Percentiles rank a stretch among this genome's conserved stretches.
These are phyloP conservation scores for Isurus oxyrinchus DNA, from an alignment of 2,113 vertebrate genomes.

Conservation along the genomic window DNA sequence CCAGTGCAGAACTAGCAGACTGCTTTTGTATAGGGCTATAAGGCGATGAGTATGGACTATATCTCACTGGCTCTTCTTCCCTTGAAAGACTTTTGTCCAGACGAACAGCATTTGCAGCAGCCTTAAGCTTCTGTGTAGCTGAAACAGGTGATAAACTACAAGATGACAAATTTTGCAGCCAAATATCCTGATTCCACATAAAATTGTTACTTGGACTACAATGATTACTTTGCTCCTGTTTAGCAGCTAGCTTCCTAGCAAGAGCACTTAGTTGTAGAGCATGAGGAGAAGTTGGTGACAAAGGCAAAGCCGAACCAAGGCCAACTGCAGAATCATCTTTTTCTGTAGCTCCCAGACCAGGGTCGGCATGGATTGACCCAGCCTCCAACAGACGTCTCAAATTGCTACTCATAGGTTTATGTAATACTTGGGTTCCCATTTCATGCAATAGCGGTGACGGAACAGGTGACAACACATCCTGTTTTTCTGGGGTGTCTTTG, in stretches of 20 bases:
- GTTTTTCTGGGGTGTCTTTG: slow-evolving; percentile 63
- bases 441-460: slow-evolving; percentile 74
- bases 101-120: slow-evolving; percentile 88
- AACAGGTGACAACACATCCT: slow-evolving; percentile 82
- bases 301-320: slow-evolving; percentile 66
- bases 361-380: slow-evolving; percentile 80
- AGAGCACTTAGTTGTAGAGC: slow-evolving; percentile 93
- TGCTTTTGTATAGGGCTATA: slow-evolving; percentile 74
- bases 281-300: slow-evolving; percentile 85
- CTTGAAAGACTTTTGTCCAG: slow-evolving; percentile 84
- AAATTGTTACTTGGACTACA: slow-evolving; percentile 64
- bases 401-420: slow-evolving; percentile 92
- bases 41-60: slow-evolving; percentile 88
- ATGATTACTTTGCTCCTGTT: slow-evolving; percentile 67
- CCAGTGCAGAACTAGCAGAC: slow-evolving; percentile 94
- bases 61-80: slow-evolving; percentile 80
- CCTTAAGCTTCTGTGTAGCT: slow-evolving; percentile 95
- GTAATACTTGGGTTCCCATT: slow-evolving; percentile 72
- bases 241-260: slow-evolving; percentile 86
- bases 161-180: slow-evolving; percentile 73
- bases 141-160: slow-evolving; percentile 90
- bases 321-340: slow-evolving; percentile 71
- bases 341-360: slow-evolving; percentile 59
- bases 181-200: slow-evolving; percentile 91
- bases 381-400: slow-evolving; percentile 86